Conservation (phyloP, 2,113 vertebrate species). For the Anarhynchus alexandrinus region DNA sequence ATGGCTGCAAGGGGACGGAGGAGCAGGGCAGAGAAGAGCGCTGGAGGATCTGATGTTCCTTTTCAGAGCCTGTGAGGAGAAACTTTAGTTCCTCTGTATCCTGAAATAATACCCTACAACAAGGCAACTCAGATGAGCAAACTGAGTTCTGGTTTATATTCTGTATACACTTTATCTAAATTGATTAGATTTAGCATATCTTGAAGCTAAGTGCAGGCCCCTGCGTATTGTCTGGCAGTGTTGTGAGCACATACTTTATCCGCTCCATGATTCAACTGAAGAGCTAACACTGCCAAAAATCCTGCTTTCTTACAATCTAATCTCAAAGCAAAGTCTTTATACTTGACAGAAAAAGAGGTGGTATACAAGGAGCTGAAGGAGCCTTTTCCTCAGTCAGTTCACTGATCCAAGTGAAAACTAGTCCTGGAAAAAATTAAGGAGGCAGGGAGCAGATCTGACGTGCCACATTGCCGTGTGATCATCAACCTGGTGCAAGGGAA, state of each 20-base stretch:
- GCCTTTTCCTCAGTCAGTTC: background rate
- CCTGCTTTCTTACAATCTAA: background rate
- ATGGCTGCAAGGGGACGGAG: accelerated
- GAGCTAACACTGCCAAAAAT: background rate
- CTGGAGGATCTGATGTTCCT: background rate
- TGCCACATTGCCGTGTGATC: background rate
- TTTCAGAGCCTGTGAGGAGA: background rate
- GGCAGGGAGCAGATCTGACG: background rate
- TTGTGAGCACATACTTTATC: accelerated
- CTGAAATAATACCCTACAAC: background rate
- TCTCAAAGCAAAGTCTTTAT: background rate
- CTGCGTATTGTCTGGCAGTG: background rate
- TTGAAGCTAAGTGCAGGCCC: background rate
- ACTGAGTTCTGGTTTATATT: background rate
- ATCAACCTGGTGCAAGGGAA: background rate
- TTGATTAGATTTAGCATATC: background rate
- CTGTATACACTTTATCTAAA: background rate
- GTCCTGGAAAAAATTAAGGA: background rate
- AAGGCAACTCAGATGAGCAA: background rate
- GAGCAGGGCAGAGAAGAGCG: background rate
- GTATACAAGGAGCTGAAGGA: background rate
- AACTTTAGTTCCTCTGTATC: background rate
- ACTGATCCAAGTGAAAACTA: background rate
- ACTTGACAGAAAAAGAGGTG: background rate
- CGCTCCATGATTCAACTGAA: background rate